These are phyloP conservation scores for Nesometra sesokonis DNA, from an alignment of 35 echinoderm and acorn worm species.

Conservation along the genomic window DNA sequence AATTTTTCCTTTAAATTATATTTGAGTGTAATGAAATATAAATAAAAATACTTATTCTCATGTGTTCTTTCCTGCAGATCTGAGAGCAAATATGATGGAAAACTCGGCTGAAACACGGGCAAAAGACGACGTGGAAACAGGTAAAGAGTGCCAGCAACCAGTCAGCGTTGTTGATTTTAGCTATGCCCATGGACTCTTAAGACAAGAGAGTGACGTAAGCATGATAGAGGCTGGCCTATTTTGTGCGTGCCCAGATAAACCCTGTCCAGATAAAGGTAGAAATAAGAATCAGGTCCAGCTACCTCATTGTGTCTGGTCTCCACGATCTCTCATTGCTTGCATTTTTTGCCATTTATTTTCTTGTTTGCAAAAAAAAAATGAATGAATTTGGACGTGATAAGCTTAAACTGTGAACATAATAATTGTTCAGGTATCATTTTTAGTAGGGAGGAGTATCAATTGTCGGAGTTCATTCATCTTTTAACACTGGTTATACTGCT, in stretches of 20 bases:
- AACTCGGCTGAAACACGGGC: neutral
- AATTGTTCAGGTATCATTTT: too few relatives aligned
- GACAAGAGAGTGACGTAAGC: neutral
- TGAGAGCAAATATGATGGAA: neutral
- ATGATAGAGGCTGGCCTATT: neutral
- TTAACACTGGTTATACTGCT: too few relatives aligned
- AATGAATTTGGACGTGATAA: neutral
- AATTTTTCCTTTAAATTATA: too few relatives aligned
- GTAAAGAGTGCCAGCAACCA: neutral
- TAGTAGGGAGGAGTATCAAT: too few relatives aligned
- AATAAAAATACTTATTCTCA: neutral
- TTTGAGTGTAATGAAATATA: neutral
- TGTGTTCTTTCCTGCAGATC: neutral
- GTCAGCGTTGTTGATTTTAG: neutral
- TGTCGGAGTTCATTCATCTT: too few relatives aligned
- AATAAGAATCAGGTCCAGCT: neutral
- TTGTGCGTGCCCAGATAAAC: neutral
- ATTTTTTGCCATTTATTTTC: neutral
- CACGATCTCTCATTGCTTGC: neutral
- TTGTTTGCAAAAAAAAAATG: neutral
- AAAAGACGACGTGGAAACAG: neutral
- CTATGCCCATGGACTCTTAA: neutral
- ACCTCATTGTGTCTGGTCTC: neutral
- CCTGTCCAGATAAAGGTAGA: neutral
- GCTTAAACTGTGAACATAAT: too few relatives aligned